Evolutionary conservation across 2,888 invertebrate species (phyloP).

Genomic region (Polymixis flavicincta): DNA sequence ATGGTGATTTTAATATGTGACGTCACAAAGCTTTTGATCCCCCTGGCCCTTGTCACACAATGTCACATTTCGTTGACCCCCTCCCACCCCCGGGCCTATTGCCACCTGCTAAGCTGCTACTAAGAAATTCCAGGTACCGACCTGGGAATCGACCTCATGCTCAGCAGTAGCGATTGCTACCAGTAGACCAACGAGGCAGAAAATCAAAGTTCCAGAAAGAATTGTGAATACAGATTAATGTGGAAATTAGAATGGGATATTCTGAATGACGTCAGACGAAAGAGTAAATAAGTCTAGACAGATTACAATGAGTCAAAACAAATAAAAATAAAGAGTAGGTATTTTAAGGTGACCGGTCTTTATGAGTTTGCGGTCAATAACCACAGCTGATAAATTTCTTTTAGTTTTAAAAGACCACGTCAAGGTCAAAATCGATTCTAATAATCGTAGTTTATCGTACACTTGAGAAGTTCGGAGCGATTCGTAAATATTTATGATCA

Average conservation of each 20-base stretch:
- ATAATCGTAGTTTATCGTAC: constrained; percentile 8
- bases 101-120: too few relatives aligned
- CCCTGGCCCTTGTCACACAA: too few relatives aligned
- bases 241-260: background rate
- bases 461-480: constrained; percentile 15
- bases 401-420: constrained; percentile 3
- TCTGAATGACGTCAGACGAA: constrained; percentile 9
- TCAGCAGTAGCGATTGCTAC: too few relatives aligned
- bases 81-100: too few relatives aligned
- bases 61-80: too few relatives aligned
- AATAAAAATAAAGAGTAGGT: constrained; percentile 8
- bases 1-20: too few relatives aligned
- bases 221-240: background rate
- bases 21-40: too few relatives aligned
- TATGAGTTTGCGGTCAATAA: constrained; percentile 1
- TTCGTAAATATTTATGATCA: constrained; percentile 43
- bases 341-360: constrained; percentile 21
- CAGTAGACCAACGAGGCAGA: too few relatives aligned
- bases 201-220: background rate
- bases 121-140: too few relatives aligned
- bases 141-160: too few relatives aligned
- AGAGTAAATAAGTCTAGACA: constrained; percentile 43
- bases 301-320: background rate
- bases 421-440: constrained; percentile 30
- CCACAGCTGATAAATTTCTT: background rate